These are phyloP conservation scores for Hedychridium roseum DNA, from an alignment of 2,888 invertebrate genomes.

Conservation along the genomic window DNA sequence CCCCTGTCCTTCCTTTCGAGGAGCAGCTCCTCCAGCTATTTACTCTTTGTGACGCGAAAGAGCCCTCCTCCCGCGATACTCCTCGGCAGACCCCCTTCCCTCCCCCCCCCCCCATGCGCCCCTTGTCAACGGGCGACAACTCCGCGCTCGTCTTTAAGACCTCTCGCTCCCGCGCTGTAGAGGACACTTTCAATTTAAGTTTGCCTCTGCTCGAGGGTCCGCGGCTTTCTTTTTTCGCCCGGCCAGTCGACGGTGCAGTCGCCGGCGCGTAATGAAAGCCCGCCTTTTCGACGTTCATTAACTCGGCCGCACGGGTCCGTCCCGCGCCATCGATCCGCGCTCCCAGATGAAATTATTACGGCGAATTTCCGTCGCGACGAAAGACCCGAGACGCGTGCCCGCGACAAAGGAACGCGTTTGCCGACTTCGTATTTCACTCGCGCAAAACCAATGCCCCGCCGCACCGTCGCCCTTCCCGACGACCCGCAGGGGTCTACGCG, in stretches of 20 bases:
- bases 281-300: slow-evolving; percentile 46
- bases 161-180: slow-evolving; percentile 39
- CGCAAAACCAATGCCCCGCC: too few species aligned
- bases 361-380: neutral
- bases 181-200: slow-evolving; percentile 54
- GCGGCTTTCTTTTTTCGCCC: slow-evolving; percentile 28
- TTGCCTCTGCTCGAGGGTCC: slow-evolving; percentile 25
- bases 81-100: slow-evolving; percentile 5
- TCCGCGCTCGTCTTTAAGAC: too few species aligned
- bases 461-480: too few species aligned
- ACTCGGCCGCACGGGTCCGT: slow-evolving; percentile 18
- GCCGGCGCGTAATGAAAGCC: slow-evolving; percentile 46
- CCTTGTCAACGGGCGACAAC: too few species aligned
- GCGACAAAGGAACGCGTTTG: neutral
- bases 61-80: too few species aligned
- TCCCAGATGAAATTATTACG: neutral
- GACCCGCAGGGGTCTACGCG: too few species aligned
- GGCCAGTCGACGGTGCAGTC: too few species aligned
- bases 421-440: too few species aligned
- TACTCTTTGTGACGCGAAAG: slow-evolving; percentile 38
- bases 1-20: slow-evolving; percentile 6
- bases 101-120: slow-evolving; percentile 12
- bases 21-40: slow-evolving; percentile 39
- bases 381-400: neutral
- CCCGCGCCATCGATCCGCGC: neutral